Conservation (phyloP, 2,797 vertebrate genomes). For the Enteromius viviparus region DNA sequence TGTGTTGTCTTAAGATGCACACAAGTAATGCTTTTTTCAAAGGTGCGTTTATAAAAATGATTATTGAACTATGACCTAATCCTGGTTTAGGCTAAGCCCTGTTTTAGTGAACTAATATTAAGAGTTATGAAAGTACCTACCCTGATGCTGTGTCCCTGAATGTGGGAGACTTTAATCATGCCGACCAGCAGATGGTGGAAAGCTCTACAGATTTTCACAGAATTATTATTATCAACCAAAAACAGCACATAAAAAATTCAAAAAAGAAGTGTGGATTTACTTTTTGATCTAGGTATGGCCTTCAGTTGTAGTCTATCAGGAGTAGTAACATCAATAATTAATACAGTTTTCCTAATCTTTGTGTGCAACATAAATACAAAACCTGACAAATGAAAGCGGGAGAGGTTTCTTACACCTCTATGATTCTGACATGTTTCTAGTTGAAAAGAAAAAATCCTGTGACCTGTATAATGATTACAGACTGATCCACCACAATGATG, state of each 20-base stretch:
- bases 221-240: constrained; percentile 16
- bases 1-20: no score
- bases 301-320: background rate
- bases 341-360: background rate
- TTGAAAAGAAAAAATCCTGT: constrained; percentile 19
- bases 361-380: background rate
- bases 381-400: background rate
- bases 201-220: constrained; percentile 21
- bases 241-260: background rate
- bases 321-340: background rate
- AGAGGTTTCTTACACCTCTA: background rate
- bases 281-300: background rate
- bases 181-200: constrained; percentile 20
- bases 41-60: no score
- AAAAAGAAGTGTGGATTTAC: background rate
- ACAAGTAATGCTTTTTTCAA: no score
- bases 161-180: constrained; percentile 32
- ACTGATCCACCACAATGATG: constrained; percentile 34
- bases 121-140: background rate
- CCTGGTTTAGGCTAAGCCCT: no score
- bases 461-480: constrained; percentile 31
- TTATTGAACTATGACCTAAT: no score
- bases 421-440: constrained; percentile 3
- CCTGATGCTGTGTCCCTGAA: constrained; percentile 24
- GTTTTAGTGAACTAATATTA: background rate